Conservation (phyloP, 2,113 vertebrate species). For the Trachemys scripta region DNA sequence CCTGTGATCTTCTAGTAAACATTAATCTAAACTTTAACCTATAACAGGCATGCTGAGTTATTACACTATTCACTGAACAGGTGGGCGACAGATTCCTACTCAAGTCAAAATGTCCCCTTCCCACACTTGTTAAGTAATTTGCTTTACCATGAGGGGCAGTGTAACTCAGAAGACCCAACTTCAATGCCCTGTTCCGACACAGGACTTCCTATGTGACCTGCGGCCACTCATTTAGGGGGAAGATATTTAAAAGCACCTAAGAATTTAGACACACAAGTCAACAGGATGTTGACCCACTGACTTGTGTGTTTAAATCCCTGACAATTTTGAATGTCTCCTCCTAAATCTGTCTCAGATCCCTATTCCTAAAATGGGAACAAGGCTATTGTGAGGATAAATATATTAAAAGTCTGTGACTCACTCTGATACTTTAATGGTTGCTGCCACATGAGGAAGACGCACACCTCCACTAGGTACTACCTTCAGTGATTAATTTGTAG, state of each 20-base stretch:
- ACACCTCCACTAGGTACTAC: background rate
- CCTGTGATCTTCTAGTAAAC: background rate
- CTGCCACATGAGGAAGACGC: background rate
- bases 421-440: background rate
- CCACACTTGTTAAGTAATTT: background rate
- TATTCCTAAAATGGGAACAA: background rate
- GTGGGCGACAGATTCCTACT: background rate
- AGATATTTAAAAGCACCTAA: background rate
- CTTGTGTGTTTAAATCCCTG: background rate
- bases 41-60: background rate
- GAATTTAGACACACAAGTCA: background rate
- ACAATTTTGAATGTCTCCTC: background rate
- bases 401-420: background rate
- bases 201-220: background rate
- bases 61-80: background rate
- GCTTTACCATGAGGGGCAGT: background rate
- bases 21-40: background rate
- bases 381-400: background rate
- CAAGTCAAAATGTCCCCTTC: background rate
- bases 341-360: background rate
- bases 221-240: background rate
- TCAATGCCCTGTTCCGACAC: background rate
- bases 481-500: no score
- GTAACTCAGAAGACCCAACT: background rate
- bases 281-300: background rate